Conservation (phyloP, 2,888 invertebrate species). For the Pyrgus malvae region DNA sequence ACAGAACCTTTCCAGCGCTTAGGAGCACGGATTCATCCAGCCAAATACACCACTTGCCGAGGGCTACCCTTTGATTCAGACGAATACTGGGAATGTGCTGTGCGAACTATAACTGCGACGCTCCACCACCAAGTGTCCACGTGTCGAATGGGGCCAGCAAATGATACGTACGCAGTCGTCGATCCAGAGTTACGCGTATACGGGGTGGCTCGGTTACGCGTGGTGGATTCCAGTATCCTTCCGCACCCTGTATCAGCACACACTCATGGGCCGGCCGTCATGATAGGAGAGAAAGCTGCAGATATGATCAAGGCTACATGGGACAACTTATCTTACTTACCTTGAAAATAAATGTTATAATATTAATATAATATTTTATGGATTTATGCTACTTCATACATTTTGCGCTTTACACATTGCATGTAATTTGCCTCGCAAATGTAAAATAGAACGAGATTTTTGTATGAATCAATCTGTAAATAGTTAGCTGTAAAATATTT, state of each 20-base stretch:
- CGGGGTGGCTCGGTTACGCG: conserved; percentile 82
- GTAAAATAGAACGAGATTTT: background rate
- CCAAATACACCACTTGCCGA: conserved; percentile 78
- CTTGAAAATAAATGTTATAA: background rate
- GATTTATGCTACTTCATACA: background rate
- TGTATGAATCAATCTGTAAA: background rate
- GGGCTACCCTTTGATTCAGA: conserved; percentile 77
- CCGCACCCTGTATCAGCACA: conserved; percentile 85
- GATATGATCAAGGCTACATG: conserved; percentile 83
- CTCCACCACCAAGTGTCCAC: conserved; percentile 86
- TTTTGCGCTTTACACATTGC: background rate
- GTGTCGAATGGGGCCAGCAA: conserved; percentile 86
- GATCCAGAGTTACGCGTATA: conserved; percentile 83
- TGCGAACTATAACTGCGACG: conserved; percentile 82
- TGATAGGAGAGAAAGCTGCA: conserved; percentile 88
- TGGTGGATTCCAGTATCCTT: conserved; percentile 86
- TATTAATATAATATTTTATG: background rate
- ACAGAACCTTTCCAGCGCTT: conserved; percentile 83
- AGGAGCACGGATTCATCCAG: conserved; percentile 77
- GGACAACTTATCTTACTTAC: conserved; percentile 34
- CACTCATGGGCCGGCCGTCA: conserved; percentile 85
- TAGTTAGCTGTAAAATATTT: background rate
- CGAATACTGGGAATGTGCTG: conserved; percentile 87
- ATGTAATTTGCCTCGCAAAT: background rate
- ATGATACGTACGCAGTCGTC: conserved; percentile 84